Evolutionary conservation across 2,113 vertebrate genomes (phyloP).

Genomic region (Parus major): DNA sequence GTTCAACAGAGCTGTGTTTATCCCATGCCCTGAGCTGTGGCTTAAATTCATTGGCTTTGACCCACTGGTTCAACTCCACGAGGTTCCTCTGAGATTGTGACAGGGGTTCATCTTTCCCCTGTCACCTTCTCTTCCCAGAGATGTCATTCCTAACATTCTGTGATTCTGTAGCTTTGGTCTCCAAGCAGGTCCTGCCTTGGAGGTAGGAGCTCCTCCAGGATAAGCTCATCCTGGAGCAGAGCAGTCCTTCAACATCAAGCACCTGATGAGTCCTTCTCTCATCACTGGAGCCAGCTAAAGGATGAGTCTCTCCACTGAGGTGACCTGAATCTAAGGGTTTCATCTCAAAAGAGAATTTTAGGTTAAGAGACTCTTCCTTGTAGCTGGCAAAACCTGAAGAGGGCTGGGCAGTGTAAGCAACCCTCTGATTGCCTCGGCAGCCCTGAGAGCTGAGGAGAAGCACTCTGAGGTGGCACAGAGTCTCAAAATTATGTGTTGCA

Average conservation of each 20-base stretch:
- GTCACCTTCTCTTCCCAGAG: not conserved
- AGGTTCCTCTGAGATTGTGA: not conserved
- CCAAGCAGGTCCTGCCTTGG: not conserved
- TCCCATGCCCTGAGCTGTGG: not conserved
- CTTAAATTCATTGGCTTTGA: not conserved
- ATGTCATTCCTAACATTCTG: not conserved
- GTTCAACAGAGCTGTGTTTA: not conserved
- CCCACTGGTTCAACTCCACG: not conserved
- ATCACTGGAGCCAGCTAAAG: not conserved
- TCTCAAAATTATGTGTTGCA: not conserved
- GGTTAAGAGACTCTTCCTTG: not conserved
- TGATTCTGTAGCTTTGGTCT: not conserved
- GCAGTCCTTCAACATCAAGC: not conserved
- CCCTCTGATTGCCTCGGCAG: not conserved
- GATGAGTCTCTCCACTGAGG: not conserved
- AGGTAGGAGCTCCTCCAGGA: not conserved
- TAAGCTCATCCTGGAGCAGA: not conserved
- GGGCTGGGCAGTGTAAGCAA: not conserved
- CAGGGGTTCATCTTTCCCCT: not conserved
- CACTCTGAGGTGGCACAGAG: not conserved
- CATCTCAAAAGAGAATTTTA: not conserved
- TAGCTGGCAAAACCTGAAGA: not conserved
- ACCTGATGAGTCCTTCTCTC: not conserved
- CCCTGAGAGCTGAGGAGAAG: not conserved
- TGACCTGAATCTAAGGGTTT: not conserved